Evolutionary conservation across 2,888 invertebrate species (phyloP).

Genomic region (Oxytorus armatus): DNA sequence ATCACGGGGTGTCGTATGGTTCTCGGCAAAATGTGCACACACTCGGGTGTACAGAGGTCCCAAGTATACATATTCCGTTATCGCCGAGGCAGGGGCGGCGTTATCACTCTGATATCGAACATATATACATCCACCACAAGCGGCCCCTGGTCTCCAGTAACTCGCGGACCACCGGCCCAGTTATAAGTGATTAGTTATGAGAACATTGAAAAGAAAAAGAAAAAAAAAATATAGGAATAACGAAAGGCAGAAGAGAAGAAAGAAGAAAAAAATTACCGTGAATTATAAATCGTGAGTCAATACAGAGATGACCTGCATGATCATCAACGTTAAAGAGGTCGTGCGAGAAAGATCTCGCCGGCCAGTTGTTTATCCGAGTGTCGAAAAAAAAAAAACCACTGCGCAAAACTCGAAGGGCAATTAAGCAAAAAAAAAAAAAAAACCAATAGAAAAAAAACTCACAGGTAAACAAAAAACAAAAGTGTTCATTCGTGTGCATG

Average conservation of each 20-base stretch:
- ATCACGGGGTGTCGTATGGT: background rate
- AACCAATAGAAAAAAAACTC: too few species aligned
- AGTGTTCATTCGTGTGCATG: too few species aligned
- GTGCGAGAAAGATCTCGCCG: too few species aligned
- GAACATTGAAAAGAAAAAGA: slow-evolving; percentile 22
- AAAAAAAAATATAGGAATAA: background rate
- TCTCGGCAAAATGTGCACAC: background rate
- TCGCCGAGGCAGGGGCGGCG: slow-evolving; percentile 76
- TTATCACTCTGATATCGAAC: slow-evolving; percentile 82
- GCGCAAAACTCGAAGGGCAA: too few species aligned
- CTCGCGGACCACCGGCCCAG: slow-evolving; percentile 79
- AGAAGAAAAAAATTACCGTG: slow-evolving; percentile 1
- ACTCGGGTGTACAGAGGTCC: slow-evolving; percentile 16
- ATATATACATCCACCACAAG: slow-evolving; percentile 79
- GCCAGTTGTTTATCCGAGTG: too few species aligned
- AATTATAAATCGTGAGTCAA: background rate
- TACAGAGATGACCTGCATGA: too few species aligned
- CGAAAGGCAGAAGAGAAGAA: slow-evolving; percentile 20
- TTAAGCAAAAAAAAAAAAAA: too few species aligned
- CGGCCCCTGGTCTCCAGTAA: slow-evolving; percentile 78
- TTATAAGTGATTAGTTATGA: slow-evolving; percentile 69
- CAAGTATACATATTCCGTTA: slow-evolving; percentile 70
- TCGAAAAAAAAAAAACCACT: too few species aligned
- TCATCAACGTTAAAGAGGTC: too few species aligned
- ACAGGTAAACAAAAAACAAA: too few species aligned